These are phyloP conservation scores for Microcebus griseorufus DNA, from an alignment of 2,113 vertebrate genomes.

Conservation along the genomic window DNA sequence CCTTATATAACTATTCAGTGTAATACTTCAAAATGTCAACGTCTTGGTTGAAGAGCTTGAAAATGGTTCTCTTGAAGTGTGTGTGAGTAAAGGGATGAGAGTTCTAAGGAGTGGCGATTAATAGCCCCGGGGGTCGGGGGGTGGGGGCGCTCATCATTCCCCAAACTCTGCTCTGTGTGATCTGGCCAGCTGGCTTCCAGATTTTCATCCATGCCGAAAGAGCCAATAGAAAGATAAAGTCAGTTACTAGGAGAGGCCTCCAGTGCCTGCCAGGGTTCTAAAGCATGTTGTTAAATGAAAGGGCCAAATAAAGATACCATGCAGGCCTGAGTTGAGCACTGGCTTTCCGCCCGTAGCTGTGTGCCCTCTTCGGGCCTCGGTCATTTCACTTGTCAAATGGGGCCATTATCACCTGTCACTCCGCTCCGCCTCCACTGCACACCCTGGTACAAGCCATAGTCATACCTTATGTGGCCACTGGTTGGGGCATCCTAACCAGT, in stretches of 20 bases:
- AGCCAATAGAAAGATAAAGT: not conserved
- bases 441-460: not conserved
- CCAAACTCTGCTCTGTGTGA: not conserved
- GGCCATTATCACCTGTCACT: not conserved
- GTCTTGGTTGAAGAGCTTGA: constrained; percentile 12
- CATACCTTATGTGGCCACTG: not conserved
- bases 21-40: not conserved
- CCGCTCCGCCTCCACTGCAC: not conserved
- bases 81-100: not conserved
- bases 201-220: not conserved
- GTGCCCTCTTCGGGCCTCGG: not conserved
- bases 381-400: not conserved
- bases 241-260: not conserved
- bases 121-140: not conserved
- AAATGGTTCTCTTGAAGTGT: not conserved
- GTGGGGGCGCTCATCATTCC: not conserved
- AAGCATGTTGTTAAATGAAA: not conserved
- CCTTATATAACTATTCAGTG: not conserved
- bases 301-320: not conserved
- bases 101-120: not conserved
- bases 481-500: not conserved
- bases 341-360: not conserved
- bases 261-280: not conserved
- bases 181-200: not conserved
- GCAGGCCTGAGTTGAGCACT: not conserved